phyloP scores from a whole-genome alignment of 2,888 invertebrate species.

The Notodonta dromedarius region DNA sequence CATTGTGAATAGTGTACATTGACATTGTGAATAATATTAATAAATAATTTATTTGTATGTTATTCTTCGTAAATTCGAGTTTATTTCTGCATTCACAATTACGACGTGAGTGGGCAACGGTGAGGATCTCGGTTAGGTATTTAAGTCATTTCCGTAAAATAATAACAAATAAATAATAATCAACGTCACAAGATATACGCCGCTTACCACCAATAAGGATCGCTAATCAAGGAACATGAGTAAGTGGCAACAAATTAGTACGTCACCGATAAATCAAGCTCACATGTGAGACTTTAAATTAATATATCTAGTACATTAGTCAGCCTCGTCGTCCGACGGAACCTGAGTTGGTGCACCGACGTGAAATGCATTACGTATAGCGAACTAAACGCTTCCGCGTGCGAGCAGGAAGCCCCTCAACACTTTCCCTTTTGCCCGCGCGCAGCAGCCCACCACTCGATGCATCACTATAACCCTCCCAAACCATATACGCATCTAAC shows the following conservation, averaged over 20 bases:
- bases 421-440: slow-evolving; percentile 83
- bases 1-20: no score
- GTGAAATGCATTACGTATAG: slow-evolving; percentile 72
- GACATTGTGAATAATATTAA: no score
- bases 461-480: slow-evolving; percentile 70
- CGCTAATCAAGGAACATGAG: slow-evolving; percentile 1
- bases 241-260: neutral
- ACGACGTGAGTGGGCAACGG: no score
- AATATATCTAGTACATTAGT: slow-evolving; percentile 23
- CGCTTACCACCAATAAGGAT: neutral
- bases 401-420: slow-evolving; percentile 76
- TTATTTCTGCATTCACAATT: no score
- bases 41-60: no score
- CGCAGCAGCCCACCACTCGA: slow-evolving; percentile 77
- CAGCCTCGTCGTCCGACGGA: slow-evolving; percentile 38
- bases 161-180: neutral
- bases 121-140: no score
- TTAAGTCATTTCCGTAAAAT: no score
- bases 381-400: slow-evolving; percentile 77
- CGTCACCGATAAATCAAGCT: slow-evolving; percentile 5
- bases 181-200: neutral
- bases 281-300: slow-evolving; percentile 3
- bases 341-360: slow-evolving; percentile 36
- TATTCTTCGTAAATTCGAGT: no score
- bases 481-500: slow-evolving; percentile 39